phyloP scores from a whole-genome alignment of 37 sponge, comb jelly and placozoan genomes.

The Sycon ciliatum region DNA sequence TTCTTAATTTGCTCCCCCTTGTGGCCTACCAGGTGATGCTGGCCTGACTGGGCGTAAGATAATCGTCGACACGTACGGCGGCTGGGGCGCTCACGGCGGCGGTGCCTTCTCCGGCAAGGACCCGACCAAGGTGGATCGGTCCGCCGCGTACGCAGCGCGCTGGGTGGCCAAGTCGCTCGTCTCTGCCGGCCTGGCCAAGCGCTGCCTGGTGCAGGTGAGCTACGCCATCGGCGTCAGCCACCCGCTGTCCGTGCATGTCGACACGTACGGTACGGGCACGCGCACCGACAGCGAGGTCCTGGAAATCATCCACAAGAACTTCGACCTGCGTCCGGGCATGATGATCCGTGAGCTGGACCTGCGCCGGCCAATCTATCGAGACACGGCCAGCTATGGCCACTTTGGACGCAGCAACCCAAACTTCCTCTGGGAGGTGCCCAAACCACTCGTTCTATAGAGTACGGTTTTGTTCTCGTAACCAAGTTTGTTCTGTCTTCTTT shows the following conservation, averaged over 20 bases:
- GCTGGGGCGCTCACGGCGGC: constrained; percentile 98
- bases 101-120: constrained; percentile 99
- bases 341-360: constrained; percentile 76
- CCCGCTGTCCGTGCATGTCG: constrained; percentile 77
- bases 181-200: constrained; percentile 69
- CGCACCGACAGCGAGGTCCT: constrained; percentile 63
- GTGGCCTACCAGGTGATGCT: constrained; percentile 47
- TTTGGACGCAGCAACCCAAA: constrained; percentile 88
- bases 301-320: constrained; percentile 72
- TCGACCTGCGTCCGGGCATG: constrained; percentile 88
- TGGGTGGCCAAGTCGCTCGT: constrained; percentile 98
- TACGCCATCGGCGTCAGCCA: constrained; percentile 88
- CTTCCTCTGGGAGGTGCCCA: constrained; percentile 74
- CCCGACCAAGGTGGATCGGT: constrained; percentile 79
- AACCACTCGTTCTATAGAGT: too few relatives aligned
- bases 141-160: constrained; percentile 88
- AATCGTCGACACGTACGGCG: constrained; percentile 98
- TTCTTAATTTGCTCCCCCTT: too few relatives aligned
- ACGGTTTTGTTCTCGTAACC: too few relatives aligned
- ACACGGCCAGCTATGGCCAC: constrained; percentile 91
- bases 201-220: constrained; percentile 86
- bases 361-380: constrained; percentile 56
- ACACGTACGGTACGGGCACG: constrained; percentile 70
- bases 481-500: too few relatives aligned
- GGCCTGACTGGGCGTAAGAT: constrained; percentile 99